A percentile compares a stretch with the other conserved stretches of the same genome.
phyloP scores from a whole-genome alignment of 2,797 vertebrate species.

The Betta splendens region DNA sequence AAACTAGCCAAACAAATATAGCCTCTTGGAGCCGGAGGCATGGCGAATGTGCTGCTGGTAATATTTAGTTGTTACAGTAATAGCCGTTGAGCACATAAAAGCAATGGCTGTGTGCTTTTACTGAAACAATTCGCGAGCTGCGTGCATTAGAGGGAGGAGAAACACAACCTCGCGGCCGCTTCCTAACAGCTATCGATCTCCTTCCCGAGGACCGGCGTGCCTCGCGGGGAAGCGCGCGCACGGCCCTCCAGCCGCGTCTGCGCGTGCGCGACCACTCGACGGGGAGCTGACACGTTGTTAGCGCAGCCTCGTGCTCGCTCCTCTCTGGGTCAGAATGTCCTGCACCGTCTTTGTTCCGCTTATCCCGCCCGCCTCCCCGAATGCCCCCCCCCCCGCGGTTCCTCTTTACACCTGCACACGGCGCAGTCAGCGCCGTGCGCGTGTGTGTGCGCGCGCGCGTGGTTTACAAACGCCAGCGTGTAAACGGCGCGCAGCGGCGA shows the following conservation, averaged over 20 bases:
- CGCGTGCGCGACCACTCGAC: constrained; percentile 12
- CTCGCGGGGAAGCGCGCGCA: constrained; percentile 1
- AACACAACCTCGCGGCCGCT: constrained; percentile 61
- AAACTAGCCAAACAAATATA: constrained; percentile 41
- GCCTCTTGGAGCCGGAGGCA: constrained; percentile 25
- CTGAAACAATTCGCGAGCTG: constrained; percentile 64
- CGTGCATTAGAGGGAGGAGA: constrained; percentile 58
- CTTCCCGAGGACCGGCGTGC: constrained; percentile 42
- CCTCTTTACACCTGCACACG: constrained; percentile 11
- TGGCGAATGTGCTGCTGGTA: constrained; percentile 61
- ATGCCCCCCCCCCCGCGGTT: constrained; percentile 3
- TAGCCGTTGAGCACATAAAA: constrained; percentile 54
- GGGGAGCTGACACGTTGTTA: constrained; percentile 52
- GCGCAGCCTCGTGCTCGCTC: constrained; percentile 44
- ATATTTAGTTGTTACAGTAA: constrained; percentile 70
- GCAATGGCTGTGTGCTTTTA: constrained; percentile 63
- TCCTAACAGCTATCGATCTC: constrained; percentile 77
- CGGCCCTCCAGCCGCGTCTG: background rate
- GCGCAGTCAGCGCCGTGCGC: constrained; percentile 2
- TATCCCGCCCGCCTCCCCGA: constrained; percentile 38
- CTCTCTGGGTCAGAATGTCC: constrained; percentile 71
- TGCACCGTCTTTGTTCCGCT: constrained; percentile 56
- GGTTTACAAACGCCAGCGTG: constrained; percentile 30
- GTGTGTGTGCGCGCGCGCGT: constrained; percentile 23
- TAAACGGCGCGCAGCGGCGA: constrained; percentile 40